A percentile compares a stretch with the other conserved stretches of the same genome.
phyloP scores from a whole-genome alignment of 2,797 vertebrate genomes.

The Myotis vivesi region DNA sequence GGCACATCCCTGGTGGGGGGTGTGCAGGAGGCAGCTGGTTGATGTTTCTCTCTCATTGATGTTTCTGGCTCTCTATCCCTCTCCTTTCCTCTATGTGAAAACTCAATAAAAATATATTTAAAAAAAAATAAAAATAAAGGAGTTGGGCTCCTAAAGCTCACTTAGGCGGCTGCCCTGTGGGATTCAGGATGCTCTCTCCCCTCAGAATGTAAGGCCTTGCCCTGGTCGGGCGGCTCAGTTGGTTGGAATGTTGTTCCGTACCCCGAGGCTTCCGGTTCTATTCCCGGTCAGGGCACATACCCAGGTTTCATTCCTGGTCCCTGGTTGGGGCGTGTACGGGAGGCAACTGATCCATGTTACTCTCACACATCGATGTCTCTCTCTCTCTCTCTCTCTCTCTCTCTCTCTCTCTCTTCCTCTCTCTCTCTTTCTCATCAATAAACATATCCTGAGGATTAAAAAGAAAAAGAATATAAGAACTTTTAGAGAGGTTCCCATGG shows the following conservation, averaged over 20 bases:
- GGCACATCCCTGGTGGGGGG: too few species aligned
- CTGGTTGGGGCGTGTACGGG: neutral
- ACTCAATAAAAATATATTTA: too few species aligned
- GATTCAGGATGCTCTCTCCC: neutral
- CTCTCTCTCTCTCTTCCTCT: too few species aligned
- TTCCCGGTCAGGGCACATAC: too few species aligned
- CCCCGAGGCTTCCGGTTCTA: neutral
- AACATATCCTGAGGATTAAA: neutral
- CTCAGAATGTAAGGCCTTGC: neutral
- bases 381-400: too few species aligned
- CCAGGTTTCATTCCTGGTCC: neutral
- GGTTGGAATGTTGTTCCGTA: neutral
- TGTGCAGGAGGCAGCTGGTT: too few species aligned
- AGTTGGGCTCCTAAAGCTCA: neutral
- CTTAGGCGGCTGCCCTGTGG: neutral
- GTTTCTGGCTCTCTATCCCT: too few species aligned
- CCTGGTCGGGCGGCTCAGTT: neutral
- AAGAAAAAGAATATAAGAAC: neutral
- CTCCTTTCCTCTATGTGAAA: too few species aligned
- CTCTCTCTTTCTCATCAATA: neutral
- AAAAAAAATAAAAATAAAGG: too few species aligned
- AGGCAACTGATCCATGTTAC: neutral
- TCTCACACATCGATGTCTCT: neutral
- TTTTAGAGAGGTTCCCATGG: fast-evolving
- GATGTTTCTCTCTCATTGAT: too few species aligned